Conservation (phyloP, 1,140 invertebrate species). For the Oreohelix idahoensis region DNA sequence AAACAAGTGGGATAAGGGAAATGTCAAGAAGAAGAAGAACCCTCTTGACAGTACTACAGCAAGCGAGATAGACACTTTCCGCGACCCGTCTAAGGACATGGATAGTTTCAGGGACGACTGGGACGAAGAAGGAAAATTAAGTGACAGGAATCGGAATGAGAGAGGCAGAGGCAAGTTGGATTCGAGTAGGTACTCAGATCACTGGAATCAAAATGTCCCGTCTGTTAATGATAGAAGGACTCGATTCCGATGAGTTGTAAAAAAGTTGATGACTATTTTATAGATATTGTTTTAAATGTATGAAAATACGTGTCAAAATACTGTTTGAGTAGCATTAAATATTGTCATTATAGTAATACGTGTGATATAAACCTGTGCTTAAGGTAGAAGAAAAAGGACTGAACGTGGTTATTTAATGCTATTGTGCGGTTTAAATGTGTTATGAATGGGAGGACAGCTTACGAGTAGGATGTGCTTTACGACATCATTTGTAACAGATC, state of each 20-base stretch:
- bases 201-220: neutral
- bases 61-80: neutral
- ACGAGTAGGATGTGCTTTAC: too few species aligned
- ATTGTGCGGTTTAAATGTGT: too few species aligned
- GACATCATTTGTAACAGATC: too few species aligned
- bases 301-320: too few species aligned
- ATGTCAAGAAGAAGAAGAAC: neutral
- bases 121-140: neutral
- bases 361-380: too few species aligned
- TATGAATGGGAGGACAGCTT: too few species aligned
- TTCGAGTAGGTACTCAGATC: neutral
- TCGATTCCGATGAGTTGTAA: neutral
- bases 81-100: neutral
- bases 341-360: too few species aligned
- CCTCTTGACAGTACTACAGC: neutral
- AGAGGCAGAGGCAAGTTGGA: neutral
- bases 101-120: neutral
- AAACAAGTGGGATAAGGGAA: constrained; percentile 23
- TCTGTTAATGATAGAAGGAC: neutral
- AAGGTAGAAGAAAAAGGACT: too few species aligned
- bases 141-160: neutral
- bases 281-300: too few species aligned
- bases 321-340: too few species aligned
- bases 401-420: too few species aligned
- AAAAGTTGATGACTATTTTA: too few species aligned